Conservation (phyloP, 2,113 vertebrate species). For the Camelus bactrianus region DNA sequence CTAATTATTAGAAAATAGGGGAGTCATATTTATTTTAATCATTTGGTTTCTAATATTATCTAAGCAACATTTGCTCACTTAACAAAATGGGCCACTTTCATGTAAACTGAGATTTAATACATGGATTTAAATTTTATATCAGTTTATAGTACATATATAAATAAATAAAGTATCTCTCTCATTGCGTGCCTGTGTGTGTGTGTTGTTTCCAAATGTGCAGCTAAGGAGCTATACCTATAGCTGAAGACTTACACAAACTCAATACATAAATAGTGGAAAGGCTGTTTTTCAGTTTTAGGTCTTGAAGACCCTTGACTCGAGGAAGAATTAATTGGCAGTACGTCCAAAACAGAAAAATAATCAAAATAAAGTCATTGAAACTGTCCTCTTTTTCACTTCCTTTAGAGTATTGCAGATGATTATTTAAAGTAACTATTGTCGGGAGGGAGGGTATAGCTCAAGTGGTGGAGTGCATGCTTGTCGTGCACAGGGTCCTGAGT, state of each 20-base stretch:
- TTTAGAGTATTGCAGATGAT: neutral
- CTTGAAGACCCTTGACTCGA: neutral
- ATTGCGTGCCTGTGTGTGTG: neutral
- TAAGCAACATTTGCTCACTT: neutral
- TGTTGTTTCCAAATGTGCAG: neutral
- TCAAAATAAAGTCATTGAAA: neutral
- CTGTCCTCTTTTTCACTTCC: neutral
- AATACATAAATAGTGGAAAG: neutral
- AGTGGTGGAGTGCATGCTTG: no score
- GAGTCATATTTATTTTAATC: neutral
- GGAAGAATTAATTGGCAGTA: neutral
- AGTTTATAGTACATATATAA: neutral
- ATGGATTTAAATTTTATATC: neutral
- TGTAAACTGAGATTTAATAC: neutral
- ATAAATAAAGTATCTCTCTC: neutral
- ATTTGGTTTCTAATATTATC: neutral
- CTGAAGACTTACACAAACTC: neutral
- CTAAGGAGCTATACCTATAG: neutral
- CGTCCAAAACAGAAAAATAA: neutral
- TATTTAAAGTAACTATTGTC: neutral
- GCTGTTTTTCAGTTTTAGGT: neutral
- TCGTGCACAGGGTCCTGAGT: no score
- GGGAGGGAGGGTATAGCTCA: no score
- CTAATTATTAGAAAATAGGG: neutral
- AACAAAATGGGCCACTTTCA: neutral